A percentile compares a stretch with the other conserved stretches of the same genome.
phyloP scores from a whole-genome alignment of 2,888 invertebrate species.

The Watsonalla cultraria region DNA sequence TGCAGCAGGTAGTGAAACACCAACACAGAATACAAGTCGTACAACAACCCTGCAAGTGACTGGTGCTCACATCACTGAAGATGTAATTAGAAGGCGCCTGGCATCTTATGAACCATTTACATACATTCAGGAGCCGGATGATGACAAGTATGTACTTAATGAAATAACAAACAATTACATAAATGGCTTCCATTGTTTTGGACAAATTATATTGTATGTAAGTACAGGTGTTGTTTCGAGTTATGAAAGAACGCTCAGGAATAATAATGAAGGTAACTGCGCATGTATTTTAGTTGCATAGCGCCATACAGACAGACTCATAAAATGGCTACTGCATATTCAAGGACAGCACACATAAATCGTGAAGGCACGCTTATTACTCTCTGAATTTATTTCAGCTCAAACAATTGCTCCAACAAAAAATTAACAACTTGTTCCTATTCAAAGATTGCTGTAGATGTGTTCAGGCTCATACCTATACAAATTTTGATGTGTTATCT shows the following conservation, averaged over 20 bases:
- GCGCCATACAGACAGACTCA: too few species aligned
- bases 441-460: too few species aligned
- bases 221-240: too few species aligned
- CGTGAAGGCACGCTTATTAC: too few species aligned
- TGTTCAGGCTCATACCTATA: neutral
- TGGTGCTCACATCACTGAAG: conserved; percentile 63
- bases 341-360: too few species aligned
- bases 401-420: neutral
- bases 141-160: conserved; percentile 53
- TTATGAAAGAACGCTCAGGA: too few species aligned
- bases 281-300: too few species aligned
- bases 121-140: conserved; percentile 57
- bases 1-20: conserved; percentile 36
- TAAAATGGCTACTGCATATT: too few species aligned
- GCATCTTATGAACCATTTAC: conserved; percentile 67
- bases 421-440: neutral
- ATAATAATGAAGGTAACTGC: too few species aligned
- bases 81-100: conserved; percentile 58
- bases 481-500: neutral
- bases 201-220: too few species aligned
- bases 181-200: too few species aligned
- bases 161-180: too few species aligned
- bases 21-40: conserved; percentile 29
- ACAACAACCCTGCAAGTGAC: conserved; percentile 51
- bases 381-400: neutral